These are phyloP conservation scores for Ibidorhyncha struthersii DNA, from an alignment of 2,113 vertebrate species.

Conservation along the genomic window DNA sequence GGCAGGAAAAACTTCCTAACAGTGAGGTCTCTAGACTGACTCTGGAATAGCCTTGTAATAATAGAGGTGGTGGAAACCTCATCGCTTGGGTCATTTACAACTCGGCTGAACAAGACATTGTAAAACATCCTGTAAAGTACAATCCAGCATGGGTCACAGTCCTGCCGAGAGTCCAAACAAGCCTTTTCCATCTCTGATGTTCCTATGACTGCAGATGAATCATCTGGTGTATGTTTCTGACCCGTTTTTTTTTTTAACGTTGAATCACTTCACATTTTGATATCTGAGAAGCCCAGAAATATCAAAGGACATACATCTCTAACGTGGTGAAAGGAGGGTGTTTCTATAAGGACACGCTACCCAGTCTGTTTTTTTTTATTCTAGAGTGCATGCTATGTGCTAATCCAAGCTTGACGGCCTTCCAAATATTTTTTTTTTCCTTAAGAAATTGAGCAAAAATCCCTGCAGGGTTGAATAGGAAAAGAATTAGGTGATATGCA, in stretches of 20 bases:
- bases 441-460: background rate
- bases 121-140: background rate
- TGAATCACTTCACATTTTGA: conserved; percentile 12
- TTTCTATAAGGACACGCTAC: background rate
- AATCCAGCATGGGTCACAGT: background rate
- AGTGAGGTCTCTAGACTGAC: background rate
- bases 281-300: conserved; percentile 30
- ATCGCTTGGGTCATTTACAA: background rate
- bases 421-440: conserved; percentile 38
- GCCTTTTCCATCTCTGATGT: background rate
- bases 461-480: background rate
- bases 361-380: background rate
- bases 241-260: background rate
- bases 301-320: background rate
- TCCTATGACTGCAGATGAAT: background rate
- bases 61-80: conserved; percentile 18
- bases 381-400: background rate
- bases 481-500: background rate
- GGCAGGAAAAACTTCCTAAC: background rate
- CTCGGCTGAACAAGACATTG: background rate
- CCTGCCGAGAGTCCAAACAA: conserved; percentile 13
- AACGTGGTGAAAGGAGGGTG: background rate
- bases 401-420: conserved; percentile 8
- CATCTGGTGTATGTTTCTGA: background rate
- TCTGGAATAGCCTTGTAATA: background rate